Evolutionary conservation across 2,888 invertebrate genomes (phyloP).

Genomic region (Cerastoderma edule): DNA sequence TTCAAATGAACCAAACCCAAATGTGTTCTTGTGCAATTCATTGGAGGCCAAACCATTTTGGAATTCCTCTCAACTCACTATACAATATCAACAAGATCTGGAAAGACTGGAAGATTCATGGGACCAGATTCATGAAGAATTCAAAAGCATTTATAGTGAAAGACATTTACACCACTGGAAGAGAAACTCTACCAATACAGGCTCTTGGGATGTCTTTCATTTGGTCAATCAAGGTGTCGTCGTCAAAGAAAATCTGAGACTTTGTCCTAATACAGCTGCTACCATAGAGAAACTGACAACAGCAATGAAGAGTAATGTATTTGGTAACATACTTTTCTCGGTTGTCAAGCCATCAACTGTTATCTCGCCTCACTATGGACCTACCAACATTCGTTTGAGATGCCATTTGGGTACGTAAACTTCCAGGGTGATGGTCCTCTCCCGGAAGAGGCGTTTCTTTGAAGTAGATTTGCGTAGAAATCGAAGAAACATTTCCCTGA

Average conservation of each 20-base stretch:
- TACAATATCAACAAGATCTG: neutral
- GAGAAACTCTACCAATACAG: conserved; percentile 72
- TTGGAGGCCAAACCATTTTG: conserved; percentile 15
- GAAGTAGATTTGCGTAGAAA: no score
- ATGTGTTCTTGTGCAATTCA: conserved; percentile 49
- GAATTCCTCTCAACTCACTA: neutral
- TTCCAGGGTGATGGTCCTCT: no score
- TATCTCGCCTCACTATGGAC: conserved; percentile 79
- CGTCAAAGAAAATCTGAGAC: conserved; percentile 63
- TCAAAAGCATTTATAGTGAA: conserved; percentile 33
- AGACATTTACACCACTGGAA: conserved; percentile 65
- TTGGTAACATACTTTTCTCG: conserved; percentile 81
- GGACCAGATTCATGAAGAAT: conserved; percentile 58
- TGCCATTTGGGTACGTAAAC: conserved; percentile 79
- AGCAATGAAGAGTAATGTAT: conserved; percentile 77
- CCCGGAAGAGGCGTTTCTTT: no score
- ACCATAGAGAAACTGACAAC: conserved; percentile 64
- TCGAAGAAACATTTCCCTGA: no score
- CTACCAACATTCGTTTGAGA: conserved; percentile 79
- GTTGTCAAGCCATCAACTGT: conserved; percentile 78
- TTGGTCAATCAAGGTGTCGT: conserved; percentile 79
- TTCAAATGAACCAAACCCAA: conserved; percentile 55
- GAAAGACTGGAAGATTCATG: conserved; percentile 31
- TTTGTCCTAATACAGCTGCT: conserved; percentile 75
- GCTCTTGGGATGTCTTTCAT: conserved; percentile 78